Evolutionary conservation across 92 coral and sea anemone genomes (phyloP).

Genomic region (Meandrina meandrites): DNA sequence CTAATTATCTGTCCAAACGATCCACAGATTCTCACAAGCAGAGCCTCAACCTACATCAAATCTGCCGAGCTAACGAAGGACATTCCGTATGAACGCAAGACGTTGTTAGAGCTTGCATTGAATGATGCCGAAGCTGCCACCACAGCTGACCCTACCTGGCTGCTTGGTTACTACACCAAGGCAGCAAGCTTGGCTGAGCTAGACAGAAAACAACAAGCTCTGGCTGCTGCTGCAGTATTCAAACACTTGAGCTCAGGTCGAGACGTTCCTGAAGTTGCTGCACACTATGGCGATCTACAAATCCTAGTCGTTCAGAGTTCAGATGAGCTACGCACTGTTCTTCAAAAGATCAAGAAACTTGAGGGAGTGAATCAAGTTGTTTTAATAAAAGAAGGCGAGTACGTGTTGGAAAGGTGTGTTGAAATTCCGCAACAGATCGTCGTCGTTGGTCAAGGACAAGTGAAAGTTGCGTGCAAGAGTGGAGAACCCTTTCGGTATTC

Average conservation of each 20-base stretch:
- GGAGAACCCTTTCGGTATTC: constrained; percentile 16
- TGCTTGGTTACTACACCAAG: constrained; percentile 16
- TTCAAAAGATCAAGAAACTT: background rate
- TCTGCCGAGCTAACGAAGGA: background rate
- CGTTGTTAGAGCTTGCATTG: constrained; percentile 14
- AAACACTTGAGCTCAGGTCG: constrained; percentile 18
- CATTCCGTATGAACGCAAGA: background rate
- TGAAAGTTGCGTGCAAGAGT: constrained; percentile 1
- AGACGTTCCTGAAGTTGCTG: constrained; percentile 2
- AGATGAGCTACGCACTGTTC: background rate
- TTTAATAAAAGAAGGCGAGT: constrained; percentile 26
- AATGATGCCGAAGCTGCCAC: constrained; percentile 10
- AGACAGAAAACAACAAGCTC: constrained; percentile 21
- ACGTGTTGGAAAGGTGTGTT: background rate
- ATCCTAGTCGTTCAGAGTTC: constrained; percentile 2
- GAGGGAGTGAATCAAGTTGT: constrained; percentile 11
- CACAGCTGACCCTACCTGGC: constrained; percentile 1
- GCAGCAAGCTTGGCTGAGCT: constrained; percentile 10
- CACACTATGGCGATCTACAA: background rate
- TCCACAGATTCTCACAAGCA: constrained; percentile 20
- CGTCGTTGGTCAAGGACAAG: constrained; percentile 19
- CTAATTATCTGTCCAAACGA: constrained; percentile 1
- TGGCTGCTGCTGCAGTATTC: constrained; percentile 25
- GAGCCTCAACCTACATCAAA: constrained; percentile 1
- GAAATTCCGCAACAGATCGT: constrained; percentile 5